These are phyloP conservation scores for Lithobates sylvaticus DNA, from an alignment of 2,797 vertebrate genomes.

Conservation along the genomic window DNA sequence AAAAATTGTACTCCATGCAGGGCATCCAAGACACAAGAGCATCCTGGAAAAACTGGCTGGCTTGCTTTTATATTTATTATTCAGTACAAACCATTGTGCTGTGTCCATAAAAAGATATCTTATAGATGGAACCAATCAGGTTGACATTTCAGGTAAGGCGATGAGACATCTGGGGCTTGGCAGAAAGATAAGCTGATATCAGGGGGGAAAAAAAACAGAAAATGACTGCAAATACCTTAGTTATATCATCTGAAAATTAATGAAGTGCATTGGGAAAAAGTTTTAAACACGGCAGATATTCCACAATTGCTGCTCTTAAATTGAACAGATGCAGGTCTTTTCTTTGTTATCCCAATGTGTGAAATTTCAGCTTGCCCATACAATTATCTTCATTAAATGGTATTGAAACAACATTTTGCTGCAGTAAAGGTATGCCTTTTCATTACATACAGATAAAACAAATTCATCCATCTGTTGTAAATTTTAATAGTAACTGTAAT, in stretches of 20 bases:
- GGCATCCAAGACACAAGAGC: no score
- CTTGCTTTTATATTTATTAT: neutral
- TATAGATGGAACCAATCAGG: no score
- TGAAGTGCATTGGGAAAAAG: neutral
- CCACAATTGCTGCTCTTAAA: neutral
- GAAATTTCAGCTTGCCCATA: neutral
- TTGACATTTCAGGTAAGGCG: no score
- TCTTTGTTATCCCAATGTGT: neutral
- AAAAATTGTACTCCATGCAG: no score
- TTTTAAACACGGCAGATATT: neutral
- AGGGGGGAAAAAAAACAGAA: no score
- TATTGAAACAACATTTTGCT: neutral
- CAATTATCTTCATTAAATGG: slow-evolving; percentile 2
- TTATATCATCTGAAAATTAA: neutral
- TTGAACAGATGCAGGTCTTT: neutral
- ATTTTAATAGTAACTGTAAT: slow-evolving; percentile 2
- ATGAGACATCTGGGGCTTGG: no score
- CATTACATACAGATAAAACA: neutral
- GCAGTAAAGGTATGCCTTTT: neutral
- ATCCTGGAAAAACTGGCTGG: no score
- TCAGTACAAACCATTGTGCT: neutral
- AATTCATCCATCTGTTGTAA: neutral
- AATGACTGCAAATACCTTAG: neutral
- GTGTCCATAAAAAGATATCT: neutral
- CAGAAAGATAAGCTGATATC: no score